phyloP scores from a whole-genome alignment of 2,797 vertebrate species.

The Cossypha heuglini region DNA sequence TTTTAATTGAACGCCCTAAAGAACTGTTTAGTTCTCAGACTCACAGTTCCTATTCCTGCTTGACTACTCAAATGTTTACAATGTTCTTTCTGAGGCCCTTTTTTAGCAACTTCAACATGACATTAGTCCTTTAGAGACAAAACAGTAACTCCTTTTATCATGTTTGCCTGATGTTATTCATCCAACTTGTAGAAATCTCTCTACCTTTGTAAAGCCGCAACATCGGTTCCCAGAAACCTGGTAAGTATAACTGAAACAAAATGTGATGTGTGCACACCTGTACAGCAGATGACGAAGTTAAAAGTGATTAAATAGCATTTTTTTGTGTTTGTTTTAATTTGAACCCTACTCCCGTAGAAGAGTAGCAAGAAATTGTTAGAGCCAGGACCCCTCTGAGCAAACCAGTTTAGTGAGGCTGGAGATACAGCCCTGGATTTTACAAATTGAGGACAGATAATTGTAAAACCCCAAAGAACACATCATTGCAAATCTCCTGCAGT shows the following conservation, averaged over 20 bases:
- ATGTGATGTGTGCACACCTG: conserved; percentile 74
- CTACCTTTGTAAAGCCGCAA: conserved; percentile 56
- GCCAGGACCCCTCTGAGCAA: background rate
- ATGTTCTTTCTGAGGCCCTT: background rate
- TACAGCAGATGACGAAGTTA: conserved; percentile 74
- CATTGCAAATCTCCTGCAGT: background rate
- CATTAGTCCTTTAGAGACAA: background rate
- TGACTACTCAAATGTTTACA: background rate
- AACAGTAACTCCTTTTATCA: conserved; percentile 31
- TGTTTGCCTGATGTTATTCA: conserved; percentile 17
- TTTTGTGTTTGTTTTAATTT: conserved; percentile 45
- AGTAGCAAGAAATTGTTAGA: background rate
- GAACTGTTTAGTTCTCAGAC: background rate
- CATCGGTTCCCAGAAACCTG: conserved; percentile 59
- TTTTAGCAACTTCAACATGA: background rate
- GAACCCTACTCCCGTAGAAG: conserved; percentile 33
- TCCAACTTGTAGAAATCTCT: conserved; percentile 42
- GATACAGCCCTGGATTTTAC: background rate
- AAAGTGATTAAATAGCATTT: conserved; percentile 49
- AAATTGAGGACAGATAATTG: conserved; percentile 4
- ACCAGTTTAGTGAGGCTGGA: background rate
- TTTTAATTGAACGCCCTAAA: background rate
- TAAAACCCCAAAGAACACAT: background rate
- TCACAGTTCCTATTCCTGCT: background rate
- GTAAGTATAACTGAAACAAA: conserved; percentile 57